Percentiles rank a stretch among this genome's conserved stretches.
phyloP scores from a whole-genome alignment of 1,140 invertebrate species.

The Pseudoatta argentina region DNA sequence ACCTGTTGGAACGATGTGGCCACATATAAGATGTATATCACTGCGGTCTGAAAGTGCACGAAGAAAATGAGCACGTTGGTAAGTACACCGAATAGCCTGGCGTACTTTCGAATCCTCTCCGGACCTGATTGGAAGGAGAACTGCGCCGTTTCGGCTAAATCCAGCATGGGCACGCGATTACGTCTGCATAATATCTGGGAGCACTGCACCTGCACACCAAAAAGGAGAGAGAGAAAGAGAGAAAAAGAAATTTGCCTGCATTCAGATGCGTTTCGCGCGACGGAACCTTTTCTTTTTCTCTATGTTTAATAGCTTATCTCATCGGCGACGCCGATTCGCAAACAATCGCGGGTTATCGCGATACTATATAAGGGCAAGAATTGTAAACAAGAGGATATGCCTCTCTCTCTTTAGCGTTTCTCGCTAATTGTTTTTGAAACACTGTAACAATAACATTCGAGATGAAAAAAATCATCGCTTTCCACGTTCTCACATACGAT shows the following conservation, averaged over 20 bases:
- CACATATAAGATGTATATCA: conserved; percentile 79
- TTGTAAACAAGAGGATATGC: not conserved
- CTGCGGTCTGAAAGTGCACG: conserved; percentile 74
- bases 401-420: not conserved
- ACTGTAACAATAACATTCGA: not conserved
- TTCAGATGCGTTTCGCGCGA: not conserved
- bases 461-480: not conserved
- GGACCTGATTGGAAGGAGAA: conserved; percentile 86
- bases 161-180: conserved; percentile 82
- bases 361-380: not conserved
- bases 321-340: not conserved
- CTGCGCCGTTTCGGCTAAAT: conserved; percentile 87
- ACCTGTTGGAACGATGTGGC: conserved; percentile 80
- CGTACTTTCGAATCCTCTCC: conserved; percentile 81
- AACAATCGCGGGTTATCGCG: conserved; percentile 18
- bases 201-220: conserved; percentile 82
- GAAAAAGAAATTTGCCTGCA: conserved; percentile 40
- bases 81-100: conserved; percentile 78
- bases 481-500: conserved; percentile 79
- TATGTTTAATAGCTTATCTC: conserved; percentile 7
- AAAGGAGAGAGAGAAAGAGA: not conserved
- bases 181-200: conserved; percentile 83
- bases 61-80: conserved; percentile 77
- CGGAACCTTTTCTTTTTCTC: not conserved
- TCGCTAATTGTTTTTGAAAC: not conserved